Conservation (phyloP, 2,888 invertebrate genomes). For the Tiphia femorata region DNA sequence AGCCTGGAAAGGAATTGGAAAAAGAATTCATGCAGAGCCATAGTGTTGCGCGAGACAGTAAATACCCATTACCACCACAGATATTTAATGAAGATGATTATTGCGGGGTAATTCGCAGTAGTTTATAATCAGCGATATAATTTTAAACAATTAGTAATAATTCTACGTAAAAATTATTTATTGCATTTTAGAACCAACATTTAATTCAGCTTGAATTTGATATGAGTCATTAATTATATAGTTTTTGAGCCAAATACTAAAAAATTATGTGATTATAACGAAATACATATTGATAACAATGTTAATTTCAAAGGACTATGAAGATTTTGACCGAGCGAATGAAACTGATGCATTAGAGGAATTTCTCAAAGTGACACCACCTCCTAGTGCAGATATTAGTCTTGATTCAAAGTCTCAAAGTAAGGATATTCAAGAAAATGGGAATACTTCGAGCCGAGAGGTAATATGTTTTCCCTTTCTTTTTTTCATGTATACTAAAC, state of each 20-base stretch:
- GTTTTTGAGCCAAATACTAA: neutral
- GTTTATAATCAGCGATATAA: too few species aligned
- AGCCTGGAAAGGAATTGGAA: slow-evolving; percentile 89
- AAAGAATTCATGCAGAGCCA: slow-evolving; percentile 94
- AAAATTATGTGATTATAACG: slow-evolving; percentile 3
- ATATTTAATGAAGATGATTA: slow-evolving; percentile 93
- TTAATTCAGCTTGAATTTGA: neutral
- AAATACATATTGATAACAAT: neutral
- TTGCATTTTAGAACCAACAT: neutral
- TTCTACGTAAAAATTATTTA: neutral
- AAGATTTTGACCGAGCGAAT: slow-evolving; percentile 91
- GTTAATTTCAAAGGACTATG: slow-evolving; percentile 83
- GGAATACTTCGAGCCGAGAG: slow-evolving; percentile 68
- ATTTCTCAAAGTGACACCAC: slow-evolving; percentile 83
- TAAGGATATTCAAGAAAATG: slow-evolving; percentile 63
- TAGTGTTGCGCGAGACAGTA: slow-evolving; percentile 81
- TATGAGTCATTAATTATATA: neutral
- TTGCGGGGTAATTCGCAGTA: slow-evolving; percentile 90
- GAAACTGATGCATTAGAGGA: slow-evolving; percentile 91
- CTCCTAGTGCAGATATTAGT: slow-evolving; percentile 69
- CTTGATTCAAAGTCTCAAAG: slow-evolving; percentile 54
- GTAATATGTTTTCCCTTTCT: slow-evolving; percentile 42
- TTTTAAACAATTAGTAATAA: too few species aligned
- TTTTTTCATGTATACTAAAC: neutral
- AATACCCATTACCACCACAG: slow-evolving; percentile 92